Evolutionary conservation across 1,140 invertebrate species (phyloP).

Genomic region (Geopemphigus sp.): DNA sequence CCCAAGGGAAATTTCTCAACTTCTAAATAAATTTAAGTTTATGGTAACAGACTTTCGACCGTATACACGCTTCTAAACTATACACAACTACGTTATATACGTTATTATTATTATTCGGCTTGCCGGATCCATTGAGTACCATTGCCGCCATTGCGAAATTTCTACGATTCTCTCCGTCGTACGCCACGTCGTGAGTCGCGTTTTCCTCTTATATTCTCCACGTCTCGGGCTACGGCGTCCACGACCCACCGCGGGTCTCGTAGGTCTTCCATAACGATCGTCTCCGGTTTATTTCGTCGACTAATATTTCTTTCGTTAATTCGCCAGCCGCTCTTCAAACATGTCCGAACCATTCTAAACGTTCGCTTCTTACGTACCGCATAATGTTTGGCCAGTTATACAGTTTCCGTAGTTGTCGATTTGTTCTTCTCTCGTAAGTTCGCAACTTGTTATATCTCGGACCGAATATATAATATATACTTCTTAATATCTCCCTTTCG

Average conservation of each 20-base stretch:
- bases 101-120: no score
- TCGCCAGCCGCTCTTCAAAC: neutral
- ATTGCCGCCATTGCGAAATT: neutral
- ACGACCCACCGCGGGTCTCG: neutral
- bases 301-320: neutral
- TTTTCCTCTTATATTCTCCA: neutral
- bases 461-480: neutral
- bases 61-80: neutral
- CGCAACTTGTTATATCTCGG: neutral
- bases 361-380: neutral
- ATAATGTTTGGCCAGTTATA: neutral
- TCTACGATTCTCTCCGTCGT: neutral
- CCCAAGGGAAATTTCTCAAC: neutral
- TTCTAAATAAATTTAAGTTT: neutral
- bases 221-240: neutral
- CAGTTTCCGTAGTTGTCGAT: neutral
- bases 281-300: neutral
- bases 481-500: neutral
- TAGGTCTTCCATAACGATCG: neutral
- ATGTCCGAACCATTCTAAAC: neutral
- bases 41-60: neutral
- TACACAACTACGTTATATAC: neutral
- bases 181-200: neutral
- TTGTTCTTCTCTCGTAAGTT: neutral
- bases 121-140: neutral